A percentile compares a stretch with the other conserved stretches of the same genome.
phyloP scores from a whole-genome alignment of 2,113 vertebrate genomes.

The Notechis scutatus region DNA sequence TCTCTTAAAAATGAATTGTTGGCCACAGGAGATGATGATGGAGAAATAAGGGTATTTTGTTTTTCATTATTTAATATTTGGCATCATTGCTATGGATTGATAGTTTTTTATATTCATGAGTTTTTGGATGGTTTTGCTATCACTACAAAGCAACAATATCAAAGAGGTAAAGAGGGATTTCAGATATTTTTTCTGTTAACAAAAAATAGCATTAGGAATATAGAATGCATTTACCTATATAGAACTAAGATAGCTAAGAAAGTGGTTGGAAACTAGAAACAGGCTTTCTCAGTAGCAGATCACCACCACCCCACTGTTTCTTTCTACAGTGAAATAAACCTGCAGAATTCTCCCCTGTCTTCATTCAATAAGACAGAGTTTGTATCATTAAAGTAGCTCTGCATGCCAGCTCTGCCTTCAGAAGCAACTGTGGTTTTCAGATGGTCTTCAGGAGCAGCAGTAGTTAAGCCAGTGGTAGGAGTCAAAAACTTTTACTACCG shows the following conservation, averaged over 20 bases:
- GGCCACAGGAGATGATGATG: slow-evolving; percentile 93
- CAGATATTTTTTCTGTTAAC: neutral
- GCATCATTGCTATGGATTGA: neutral
- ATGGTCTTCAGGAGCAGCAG: neutral
- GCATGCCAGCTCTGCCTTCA: neutral
- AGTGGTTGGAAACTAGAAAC: neutral
- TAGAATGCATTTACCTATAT: neutral
- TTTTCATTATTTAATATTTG: slow-evolving; percentile 10
- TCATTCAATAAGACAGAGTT: neutral
- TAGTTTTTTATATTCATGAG: neutral
- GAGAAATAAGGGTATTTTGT: slow-evolving; percentile 85
- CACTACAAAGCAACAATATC: neutral
- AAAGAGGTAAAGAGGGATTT: neutral
- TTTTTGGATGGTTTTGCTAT: neutral
- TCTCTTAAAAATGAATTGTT: slow-evolving; percentile 76
- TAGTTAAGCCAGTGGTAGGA: neutral
- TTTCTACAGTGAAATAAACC: neutral
- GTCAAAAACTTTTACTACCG: too few relatives aligned
- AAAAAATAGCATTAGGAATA: neutral
- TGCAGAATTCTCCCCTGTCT: neutral
- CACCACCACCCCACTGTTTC: neutral
- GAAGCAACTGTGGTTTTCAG: neutral
- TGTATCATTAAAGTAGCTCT: neutral
- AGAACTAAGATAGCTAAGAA: neutral
- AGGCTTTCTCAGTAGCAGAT: neutral